Base-by-base conservation (phyloP, 2,888 invertebrate species). In the Mythimna ferrago region DNA sequence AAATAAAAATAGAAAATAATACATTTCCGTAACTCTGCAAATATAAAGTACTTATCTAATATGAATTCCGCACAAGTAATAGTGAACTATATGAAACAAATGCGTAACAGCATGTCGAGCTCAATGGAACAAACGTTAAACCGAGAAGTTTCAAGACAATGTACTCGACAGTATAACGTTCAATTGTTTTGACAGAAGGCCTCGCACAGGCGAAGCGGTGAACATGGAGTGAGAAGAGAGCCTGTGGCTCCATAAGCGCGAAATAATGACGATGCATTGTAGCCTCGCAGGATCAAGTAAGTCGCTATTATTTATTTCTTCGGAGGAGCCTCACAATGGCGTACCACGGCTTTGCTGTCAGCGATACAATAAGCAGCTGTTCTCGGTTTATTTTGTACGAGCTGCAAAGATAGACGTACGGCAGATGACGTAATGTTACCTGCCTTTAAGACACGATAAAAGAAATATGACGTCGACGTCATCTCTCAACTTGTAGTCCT, bases 221-320 rank as follows among this genome's bases (percentile, higher is more conserved):
- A 77, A 90, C 87, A 88, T 86, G 84, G 80, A 90, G 86, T 89
- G 89, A 90, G 92, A 90, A 88, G 89, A 90, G 88, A 83, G 81
- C 83, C 87, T 84, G 84, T 87, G 84, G 89, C 86, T 89, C 89
- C 87, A 86, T 92, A 92, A 93, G 90, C 92, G 89, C 89, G 84
- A 93, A 92, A 94, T 95, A 95, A 95, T 94, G 93, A 93, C 93
- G 89, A 92, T 87, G 92, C 86, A 94, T 94, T 94, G 94, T 94
- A 90, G 90, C 92, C 90, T 91, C 92, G 90, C 80, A 89, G 91
- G 93, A 93, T 94, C 93, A 92, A 92, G 92, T 93, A 95, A 95
- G 94, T 92, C 92, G 94, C 93, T 94, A 93, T 96, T 95, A 95
- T 91, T 87, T 95, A 94, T 94, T 94, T 93, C 94, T 93, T 90